A percentile compares a stretch with the other conserved stretches of the same genome.
phyloP scores from a whole-genome alignment of 1,140 invertebrate genomes.

The Drosophila nannoptera region DNA sequence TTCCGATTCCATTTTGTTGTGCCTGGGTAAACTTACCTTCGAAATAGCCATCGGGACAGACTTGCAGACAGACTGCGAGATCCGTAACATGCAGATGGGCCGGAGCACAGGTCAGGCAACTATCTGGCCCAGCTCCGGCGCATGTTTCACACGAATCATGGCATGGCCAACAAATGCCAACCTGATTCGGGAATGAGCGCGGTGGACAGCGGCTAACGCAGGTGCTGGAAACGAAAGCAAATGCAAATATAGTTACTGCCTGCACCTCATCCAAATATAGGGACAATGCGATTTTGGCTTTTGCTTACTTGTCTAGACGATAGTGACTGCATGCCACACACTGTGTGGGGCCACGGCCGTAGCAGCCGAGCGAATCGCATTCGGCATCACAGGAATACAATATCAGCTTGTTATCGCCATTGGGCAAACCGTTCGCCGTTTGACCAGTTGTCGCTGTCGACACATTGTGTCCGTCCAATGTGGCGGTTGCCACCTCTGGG shows the following conservation, averaged over 20 bases:
- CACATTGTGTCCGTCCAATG: constrained; percentile 84
- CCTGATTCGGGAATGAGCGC: constrained; percentile 87
- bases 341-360: constrained; percentile 88
- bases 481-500: constrained; percentile 84
- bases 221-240: constrained; percentile 80
- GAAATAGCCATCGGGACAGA: constrained; percentile 91
- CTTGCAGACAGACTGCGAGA: constrained; percentile 88
- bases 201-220: constrained; percentile 90
- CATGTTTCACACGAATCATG: constrained; percentile 92
- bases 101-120: constrained; percentile 89
- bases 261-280: not conserved
- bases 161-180: constrained; percentile 88
- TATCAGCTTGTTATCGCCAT: constrained; percentile 82
- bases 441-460: constrained; percentile 78
- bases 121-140: constrained; percentile 89
- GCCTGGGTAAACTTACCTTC: constrained; percentile 82
- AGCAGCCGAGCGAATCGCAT: constrained; percentile 89
- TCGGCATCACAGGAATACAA: constrained; percentile 89
- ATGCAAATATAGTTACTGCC: not conserved
- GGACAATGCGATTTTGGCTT: not conserved
- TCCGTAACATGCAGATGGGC: constrained; percentile 88
- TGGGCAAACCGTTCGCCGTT: constrained; percentile 80
- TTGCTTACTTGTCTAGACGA: constrained; percentile 86
- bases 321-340: constrained; percentile 90
- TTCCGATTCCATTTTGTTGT: not conserved